Evolutionary conservation across 2,888 invertebrate species (phyloP), one percentile per base, ranked within the genome.

Genomic region (Dolichomitus sp.): DNA sequence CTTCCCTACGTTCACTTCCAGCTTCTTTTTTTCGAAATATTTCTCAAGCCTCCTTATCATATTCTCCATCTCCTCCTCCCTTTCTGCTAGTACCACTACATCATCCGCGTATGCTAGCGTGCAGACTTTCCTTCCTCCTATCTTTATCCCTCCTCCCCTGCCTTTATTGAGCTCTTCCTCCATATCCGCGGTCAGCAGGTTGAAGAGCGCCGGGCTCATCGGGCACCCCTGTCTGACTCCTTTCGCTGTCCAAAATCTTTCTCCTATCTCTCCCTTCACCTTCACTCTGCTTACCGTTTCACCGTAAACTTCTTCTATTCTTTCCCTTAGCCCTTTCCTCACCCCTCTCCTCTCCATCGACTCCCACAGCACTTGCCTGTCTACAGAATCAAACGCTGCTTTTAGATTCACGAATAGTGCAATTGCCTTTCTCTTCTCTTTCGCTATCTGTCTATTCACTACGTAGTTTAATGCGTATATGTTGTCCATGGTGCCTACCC

Each of bases 131-230:
- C 45, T 66, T 14, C n/a, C 50, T 11, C 70, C 68, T n/a, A 69
- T 48, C 57, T 72, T 63, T 4, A 68, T 70, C 40, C 54, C 63
- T 45, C 82, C 65, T 52, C 77, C 9, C 12, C 14, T 17, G n/a
- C 54, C 27, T 14, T 57, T 68, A 14, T 27, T 9, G 30, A 65
- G 11, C 3, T 77, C 68, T 0, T 85, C 83, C 42, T 81, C 77
- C 19, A 85, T n/a, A 17, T 84, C 84, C 19, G 73, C 74, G 9
- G 80, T 66, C 14, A 69, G 54, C 2, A 85, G 2, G 9, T 80
- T 77, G 59, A 86, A 86, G 33, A 33, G 33, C 4, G 7, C 5
- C 33, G 33, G 33, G 7, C 7, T 33, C 33, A 6, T 33, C 33
- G 7, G 33, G 7, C 33, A 33, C 33, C 33, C 33, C 7, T 33